These are phyloP conservation scores for Ormyrus pomaceus DNA, from an alignment of 2,888 invertebrate genomes.

Conservation along the genomic window DNA sequence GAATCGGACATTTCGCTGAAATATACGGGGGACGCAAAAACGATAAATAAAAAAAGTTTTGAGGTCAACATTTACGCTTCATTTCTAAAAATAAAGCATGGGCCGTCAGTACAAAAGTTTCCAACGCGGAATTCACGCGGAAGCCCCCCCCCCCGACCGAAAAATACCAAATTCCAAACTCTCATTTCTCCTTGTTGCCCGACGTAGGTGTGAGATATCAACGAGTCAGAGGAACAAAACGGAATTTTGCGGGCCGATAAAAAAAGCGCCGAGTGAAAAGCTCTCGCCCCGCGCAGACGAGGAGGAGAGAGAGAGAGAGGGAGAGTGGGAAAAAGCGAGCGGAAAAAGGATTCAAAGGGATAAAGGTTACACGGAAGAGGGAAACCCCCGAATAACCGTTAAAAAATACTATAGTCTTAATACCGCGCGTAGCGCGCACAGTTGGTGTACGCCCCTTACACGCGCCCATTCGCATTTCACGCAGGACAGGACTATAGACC, in stretches of 20 bases:
- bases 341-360: slow-evolving; percentile 36
- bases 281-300: not conserved
- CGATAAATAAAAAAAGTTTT: too few relatives aligned
- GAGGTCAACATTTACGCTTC: too few relatives aligned
- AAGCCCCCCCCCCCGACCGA: not conserved
- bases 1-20: not conserved
- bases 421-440: not conserved
- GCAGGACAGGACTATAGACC: not conserved
- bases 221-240: slow-evolving; percentile 1
- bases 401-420: slow-evolving; percentile 58
- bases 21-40: too few relatives aligned
- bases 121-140: not conserved
- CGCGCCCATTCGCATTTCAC: not conserved
- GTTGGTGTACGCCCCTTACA: not conserved
- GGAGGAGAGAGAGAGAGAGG: not conserved
- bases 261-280: too few relatives aligned
- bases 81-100: too few relatives aligned
- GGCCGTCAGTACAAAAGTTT: too few relatives aligned
- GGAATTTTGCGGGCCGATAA: not conserved
- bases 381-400: slow-evolving; percentile 58
- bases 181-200: not conserved
- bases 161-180: slow-evolving; percentile 22
- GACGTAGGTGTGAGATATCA: slow-evolving; percentile 14
- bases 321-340: not conserved
- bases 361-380: slow-evolving; percentile 25